Evolutionary conservation across 1,140 invertebrate genomes (phyloP), one percentile per base, ranked within the genome.

Genomic region (Prorops nasuta): DNA sequence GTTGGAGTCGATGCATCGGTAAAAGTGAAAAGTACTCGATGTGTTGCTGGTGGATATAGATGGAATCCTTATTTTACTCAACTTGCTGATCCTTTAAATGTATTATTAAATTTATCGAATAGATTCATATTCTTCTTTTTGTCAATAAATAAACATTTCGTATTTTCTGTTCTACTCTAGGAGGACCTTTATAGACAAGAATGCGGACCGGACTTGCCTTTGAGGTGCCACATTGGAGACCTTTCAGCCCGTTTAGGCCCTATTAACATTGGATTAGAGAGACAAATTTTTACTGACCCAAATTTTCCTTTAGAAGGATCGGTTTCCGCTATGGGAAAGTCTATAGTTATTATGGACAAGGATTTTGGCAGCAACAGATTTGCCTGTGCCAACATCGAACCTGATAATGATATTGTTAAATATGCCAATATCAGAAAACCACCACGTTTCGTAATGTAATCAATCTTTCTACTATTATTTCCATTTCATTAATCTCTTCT

Each of bases 1-100:
- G 90, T 97, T 15, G 91, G 90, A n/a, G 90, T 94, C 22, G 93
- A 96, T 78, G 92, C 92, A 3, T 81, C 90, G 7, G 91, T 94
- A 1, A 84, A 87, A 72, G 83, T 87, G 19, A 83, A 89, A 39
- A 76, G 81, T 45, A 90, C 90, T 1, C 79, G 92, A 49, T 97
- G 95, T 72, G 87, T 91, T 3, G 94, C 92, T 4, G 89, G 88
- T 36, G 94, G 94, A 17, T 94, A 91, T 65, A 82, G 88, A 20
- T 98, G 92, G 91, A 97, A 97, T 80, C 94, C 95, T 0, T 93
- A 88, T 74, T 92, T 89, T 58, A 92, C 91, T 16, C 91, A 94
- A 76, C 76, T 94, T 4, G 91, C 91, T 1, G 90, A 94, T 80
- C 89, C 91, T 1, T 79, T 91, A 12, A 92, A 94, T 77, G 92